Base-by-base conservation (phyloP, 1,140 invertebrate genomes). In the Platorchestia sp. region DNA sequence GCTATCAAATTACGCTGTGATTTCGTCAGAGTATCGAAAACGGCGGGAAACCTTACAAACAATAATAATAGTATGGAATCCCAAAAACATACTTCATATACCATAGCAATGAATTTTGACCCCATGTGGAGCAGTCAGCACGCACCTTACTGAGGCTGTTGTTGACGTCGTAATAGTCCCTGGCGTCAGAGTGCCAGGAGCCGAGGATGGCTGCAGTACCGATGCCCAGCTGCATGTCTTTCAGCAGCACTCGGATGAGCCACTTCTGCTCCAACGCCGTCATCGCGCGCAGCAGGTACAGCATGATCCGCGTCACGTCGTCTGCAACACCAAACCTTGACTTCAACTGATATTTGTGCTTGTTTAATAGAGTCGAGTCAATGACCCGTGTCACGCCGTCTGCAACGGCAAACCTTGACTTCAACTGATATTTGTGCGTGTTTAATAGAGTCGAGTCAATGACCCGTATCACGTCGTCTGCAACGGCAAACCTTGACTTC, bases 181-280 rank as follows among this genome's bases (percentile, higher is more conserved):
- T 98, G 0, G 98, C 99, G 97, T 99, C 98, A 0, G 98, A 97
- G 97, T 99, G 99, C 97, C 98, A 98, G 19, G 97, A 97, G 45
- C 97, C 97, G 95, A 99, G 97, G 86, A 99, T 98, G 51, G 97
- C 98, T 87, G 98, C 98, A 96, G 98, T 97, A 36, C 98, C 98
- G 93, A 99, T 97, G 0, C 98, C 98, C 14, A 99, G 97, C 96
- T 98, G 98, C 96, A 99, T 97, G 95, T 98, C 98, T 97, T 99
- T 99, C 6, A 99, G 97, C 90, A 99, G 98, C 95, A 99, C 98
- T 96, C 99, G 97, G 3, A 99, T 98, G 0, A 99, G 97, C 99
- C 99, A 99, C 97, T 99, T 99, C 95, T 98, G 98, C 97, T 99
- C 98, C 45, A 98, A 96, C 0, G 98, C 97, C n/a, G 98, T 98